phyloP scores from a whole-genome alignment of 2,113 vertebrate genomes.

The Suricata suricatta region DNA sequence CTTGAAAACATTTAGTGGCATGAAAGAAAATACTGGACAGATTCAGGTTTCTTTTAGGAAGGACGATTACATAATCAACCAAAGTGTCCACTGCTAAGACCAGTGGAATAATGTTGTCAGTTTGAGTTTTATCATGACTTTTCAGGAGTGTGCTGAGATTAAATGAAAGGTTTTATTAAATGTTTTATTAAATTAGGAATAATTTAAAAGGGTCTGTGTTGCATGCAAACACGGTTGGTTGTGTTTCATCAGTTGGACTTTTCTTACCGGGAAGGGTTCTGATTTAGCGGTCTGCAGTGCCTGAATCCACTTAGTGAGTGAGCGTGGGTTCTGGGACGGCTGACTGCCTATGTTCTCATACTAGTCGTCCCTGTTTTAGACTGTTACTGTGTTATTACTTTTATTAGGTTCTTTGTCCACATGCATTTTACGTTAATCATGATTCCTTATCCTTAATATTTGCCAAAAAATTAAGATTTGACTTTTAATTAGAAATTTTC shows the following conservation, averaged over 20 bases:
- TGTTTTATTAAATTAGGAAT: background rate
- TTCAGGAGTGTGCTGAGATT: background rate
- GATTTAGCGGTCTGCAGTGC: background rate
- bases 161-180: background rate
- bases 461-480: background rate
- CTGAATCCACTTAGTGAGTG: background rate
- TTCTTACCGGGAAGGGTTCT: background rate
- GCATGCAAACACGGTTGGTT: background rate
- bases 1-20: background rate
- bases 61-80: background rate
- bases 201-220: background rate
- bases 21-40: background rate
- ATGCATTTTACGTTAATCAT: conserved; percentile 17
- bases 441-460: background rate
- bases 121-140: background rate
- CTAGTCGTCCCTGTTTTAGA: background rate
- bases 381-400: background rate
- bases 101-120: background rate
- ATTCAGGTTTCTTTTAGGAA: background rate
- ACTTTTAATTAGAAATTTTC: conserved; percentile 6
- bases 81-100: background rate
- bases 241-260: background rate
- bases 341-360: background rate
- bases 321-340: background rate
- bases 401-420: background rate